Percentiles rank a stretch among this genome's conserved stretches.
Evolutionary conservation across 2,888 invertebrate genomes (phyloP).

Genomic region (Chymomyza fuscimana): DNA sequence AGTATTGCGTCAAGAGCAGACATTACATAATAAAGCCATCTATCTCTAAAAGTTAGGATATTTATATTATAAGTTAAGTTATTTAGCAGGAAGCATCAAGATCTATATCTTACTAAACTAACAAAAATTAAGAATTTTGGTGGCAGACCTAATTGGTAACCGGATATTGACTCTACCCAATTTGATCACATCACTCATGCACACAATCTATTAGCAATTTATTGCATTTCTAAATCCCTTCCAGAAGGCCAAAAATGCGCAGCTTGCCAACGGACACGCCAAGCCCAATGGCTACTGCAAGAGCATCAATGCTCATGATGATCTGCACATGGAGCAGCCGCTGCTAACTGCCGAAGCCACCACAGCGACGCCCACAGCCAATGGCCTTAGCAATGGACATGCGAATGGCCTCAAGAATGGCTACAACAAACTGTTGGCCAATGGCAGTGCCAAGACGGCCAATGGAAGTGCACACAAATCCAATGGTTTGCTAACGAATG

Average conservation of each 20-base stretch:
- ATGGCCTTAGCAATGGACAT: conserved; percentile 61
- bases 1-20: too few species aligned
- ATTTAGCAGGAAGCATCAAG: too few species aligned
- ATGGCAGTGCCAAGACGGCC: conserved; percentile 48
- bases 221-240: neutral
- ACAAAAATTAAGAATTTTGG: neutral
- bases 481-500: conserved; percentile 69
- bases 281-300: conserved; percentile 67
- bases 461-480: conserved; percentile 69
- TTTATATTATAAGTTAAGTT: too few species aligned
- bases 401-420: conserved; percentile 71
- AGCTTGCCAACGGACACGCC: conserved; percentile 57
- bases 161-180: neutral
- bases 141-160: neutral
- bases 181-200: neutral
- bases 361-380: conserved; percentile 33
- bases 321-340: conserved; percentile 60
- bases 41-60: too few species aligned
- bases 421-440: conserved; percentile 57
- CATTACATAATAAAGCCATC: too few species aligned
- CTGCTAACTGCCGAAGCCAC: conserved; percentile 25
- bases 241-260: conserved; percentile 42
- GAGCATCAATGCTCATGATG: conserved; percentile 67
- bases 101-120: neutral
- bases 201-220: neutral